A percentile compares a stretch with the other conserved stretches of the same genome.
Evolutionary conservation across 2,797 vertebrate genomes (phyloP).

Genomic region (Sebastes hopkinsi): DNA sequence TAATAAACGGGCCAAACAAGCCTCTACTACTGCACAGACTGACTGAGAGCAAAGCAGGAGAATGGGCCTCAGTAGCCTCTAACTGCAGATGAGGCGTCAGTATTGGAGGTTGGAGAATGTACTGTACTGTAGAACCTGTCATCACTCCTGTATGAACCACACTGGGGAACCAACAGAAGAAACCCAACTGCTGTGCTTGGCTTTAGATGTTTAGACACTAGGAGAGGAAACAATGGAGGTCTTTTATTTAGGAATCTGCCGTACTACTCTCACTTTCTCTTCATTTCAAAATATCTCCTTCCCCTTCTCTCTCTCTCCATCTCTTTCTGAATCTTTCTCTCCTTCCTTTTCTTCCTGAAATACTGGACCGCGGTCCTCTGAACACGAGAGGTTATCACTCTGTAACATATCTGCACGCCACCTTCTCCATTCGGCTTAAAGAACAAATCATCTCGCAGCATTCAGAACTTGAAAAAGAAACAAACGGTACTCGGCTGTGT

Average conservation of each 20-base stretch:
- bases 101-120: slow-evolving; percentile 27
- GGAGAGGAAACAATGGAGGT: slow-evolving; percentile 18
- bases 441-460: slow-evolving; percentile 46
- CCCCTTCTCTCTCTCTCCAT: not conserved
- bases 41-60: slow-evolving; percentile 23
- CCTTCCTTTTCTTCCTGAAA: slow-evolving; percentile 3
- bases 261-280: not conserved
- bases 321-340: slow-evolving; percentile 1
- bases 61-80: not conserved
- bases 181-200: slow-evolving; percentile 23
- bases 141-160: slow-evolving; percentile 7
- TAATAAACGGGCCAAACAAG: not conserved
- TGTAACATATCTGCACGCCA: slow-evolving; percentile 39
- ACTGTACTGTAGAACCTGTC: slow-evolving; percentile 35
- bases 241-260: slow-evolving; percentile 2
- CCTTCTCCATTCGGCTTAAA: slow-evolving; percentile 26
- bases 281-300: not conserved
- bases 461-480: slow-evolving; percentile 26
- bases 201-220: slow-evolving; percentile 17
- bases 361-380: slow-evolving; percentile 36
- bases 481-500: slow-evolving; percentile 35
- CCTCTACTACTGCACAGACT: slow-evolving; percentile 36
- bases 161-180: slow-evolving; percentile 16
- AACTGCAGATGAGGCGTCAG: slow-evolving; percentile 8
- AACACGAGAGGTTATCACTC: slow-evolving; percentile 25